Evolutionary conservation across 1,140 invertebrate genomes (phyloP), one percentile per base, ranked within the genome.

Genomic region (Euwallacea fornicatus): DNA sequence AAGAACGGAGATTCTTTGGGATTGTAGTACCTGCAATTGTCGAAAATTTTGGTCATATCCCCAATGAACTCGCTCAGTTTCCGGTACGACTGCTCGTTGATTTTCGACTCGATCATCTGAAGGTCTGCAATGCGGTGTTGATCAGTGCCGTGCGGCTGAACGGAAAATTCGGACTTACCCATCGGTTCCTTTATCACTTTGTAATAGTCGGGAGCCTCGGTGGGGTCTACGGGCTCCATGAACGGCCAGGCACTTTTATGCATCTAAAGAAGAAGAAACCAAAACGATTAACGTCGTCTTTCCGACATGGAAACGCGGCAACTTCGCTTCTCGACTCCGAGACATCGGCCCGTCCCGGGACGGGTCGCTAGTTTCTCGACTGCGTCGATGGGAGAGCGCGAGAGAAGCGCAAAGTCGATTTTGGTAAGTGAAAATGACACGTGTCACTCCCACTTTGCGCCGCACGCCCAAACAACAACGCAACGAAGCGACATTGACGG

Each of bases 11-110:
- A 96, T 80, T 97, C 95, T 78, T 93, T 92, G 42, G 95, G 93
- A 85, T 98, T 98, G 82, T 97, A 98, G 77, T 96, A 96, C 65
- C 96, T 90, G 87, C 96, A 98, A 83, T 99, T 99, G 83, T 99
- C 96, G 84, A 98, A 98, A 78, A 98, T 97, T 82, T 97, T 96
- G 50, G 94, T 97, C 88, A 98, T 95, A 81, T 98, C 96, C 79
- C 94, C 94, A 77, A 98, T 95, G 81, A 98, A 97, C 80, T 98
- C 95, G 81, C 92, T 92, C 64, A 99, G 85, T 78, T 90, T 93
- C 77, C 90, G 90, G 81, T 98, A 99, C 16, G 86, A 86, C 76
- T 89, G 88, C 74, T 91, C 88, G 79, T 92, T 91, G 79, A 98
- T 89, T 84, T 95, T 93, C 58, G 87, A 86, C 83, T 97, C 94